Evolutionary conservation across 2,797 vertebrate species (phyloP), one percentile per base, ranked within the genome.

Genomic region (Lagodon rhomboides): DNA sequence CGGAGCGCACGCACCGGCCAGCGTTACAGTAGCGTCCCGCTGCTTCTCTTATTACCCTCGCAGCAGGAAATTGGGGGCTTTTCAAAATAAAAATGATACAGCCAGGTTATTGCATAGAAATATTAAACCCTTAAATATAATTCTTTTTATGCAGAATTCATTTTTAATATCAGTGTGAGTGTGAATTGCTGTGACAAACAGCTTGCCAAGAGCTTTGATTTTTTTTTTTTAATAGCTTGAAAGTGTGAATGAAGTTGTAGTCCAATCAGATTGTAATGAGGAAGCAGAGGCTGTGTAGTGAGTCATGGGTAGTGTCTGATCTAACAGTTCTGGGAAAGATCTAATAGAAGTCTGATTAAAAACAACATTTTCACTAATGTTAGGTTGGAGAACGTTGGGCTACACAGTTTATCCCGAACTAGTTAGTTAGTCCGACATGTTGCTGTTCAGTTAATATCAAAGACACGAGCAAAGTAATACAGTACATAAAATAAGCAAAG

Each of bases 21-120:
- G 16, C 44, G 56, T 68, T 72, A 7, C 18, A 66, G 50, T 18
- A 17, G 46, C 66, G 73, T 5, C 50, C 51, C 50, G 58, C 73
- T 66, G 38, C 60, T 66, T 3, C 66, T 72, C 12, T 54, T 77
- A 80, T 74, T 82, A n/a, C 20, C 47, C 9, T 11, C 23, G 8
- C 60, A 62, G 73, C 20, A 22, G 50, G 56, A 54, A 53, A 49
- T 30, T 46, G 3, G 41, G 65, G 11, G 38, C 13, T 51, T 79
- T 63, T 76, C 55, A 55, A 55, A 74, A 22, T 27, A 62, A 16
- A 34, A 34, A 34, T 34, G 22, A 22, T n/a, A 65, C 23, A 11
- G 22, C 1, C 47, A 55, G 58, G 50, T 51, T 34, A 55, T 25
- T 23, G 25, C 15, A 49, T 18, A 51, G 55, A 73, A 46, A 69